Conservation (phyloP, 2,113 vertebrate species). For the Glaucomys volans region DNA sequence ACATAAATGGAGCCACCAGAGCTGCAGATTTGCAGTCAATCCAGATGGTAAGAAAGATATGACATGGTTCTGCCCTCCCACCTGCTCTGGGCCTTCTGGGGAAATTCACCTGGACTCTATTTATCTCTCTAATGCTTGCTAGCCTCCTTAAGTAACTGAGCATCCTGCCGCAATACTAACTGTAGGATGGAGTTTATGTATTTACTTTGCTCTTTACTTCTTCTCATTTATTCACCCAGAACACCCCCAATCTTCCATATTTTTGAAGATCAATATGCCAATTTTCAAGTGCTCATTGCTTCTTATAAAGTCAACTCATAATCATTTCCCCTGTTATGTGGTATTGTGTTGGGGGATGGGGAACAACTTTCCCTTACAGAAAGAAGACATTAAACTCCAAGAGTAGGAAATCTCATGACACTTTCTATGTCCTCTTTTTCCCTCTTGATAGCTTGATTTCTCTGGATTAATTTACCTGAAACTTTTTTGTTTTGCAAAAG, state of each 20-base stretch:
- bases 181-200: background rate
- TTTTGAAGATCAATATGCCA: background rate
- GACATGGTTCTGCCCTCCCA: background rate
- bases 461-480: background rate
- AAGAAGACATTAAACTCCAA: background rate
- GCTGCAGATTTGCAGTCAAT: background rate
- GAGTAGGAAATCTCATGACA: background rate
- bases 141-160: background rate
- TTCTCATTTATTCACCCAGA: background rate
- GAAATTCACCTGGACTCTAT: background rate
- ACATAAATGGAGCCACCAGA: background rate
- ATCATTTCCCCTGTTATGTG: background rate
- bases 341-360: background rate
- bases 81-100: background rate
- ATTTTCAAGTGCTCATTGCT: background rate
- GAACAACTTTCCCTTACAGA: background rate
- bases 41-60: background rate
- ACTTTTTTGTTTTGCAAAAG: constrained; percentile 4
- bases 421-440: background rate
- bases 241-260: background rate
- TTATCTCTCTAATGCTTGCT: background rate
- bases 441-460: background rate
- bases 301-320: background rate
- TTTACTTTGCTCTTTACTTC: background rate
- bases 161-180: background rate